phyloP scores from a whole-genome alignment of 1,140 invertebrate genomes.

The Apis florea region DNA sequence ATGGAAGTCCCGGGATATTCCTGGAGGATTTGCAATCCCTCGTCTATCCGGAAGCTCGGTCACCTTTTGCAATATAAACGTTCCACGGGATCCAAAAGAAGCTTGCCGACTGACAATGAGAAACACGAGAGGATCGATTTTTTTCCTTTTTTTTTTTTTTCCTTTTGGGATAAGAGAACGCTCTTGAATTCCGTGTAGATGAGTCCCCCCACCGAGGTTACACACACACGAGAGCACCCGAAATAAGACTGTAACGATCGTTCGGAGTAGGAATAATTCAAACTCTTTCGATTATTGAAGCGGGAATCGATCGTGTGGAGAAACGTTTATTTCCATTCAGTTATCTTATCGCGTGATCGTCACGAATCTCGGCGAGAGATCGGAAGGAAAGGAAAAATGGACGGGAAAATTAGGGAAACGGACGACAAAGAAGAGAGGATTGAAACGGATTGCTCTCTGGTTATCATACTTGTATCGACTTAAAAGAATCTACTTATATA shows the following conservation, averaged over 20 bases:
- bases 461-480: slow-evolving; percentile 70
- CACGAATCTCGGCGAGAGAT: neutral
- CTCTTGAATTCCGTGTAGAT: no score
- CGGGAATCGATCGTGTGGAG: no score
- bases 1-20: slow-evolving; percentile 50
- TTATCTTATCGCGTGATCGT: no score
- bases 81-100: slow-evolving; percentile 23
- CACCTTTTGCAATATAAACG: slow-evolving; percentile 59
- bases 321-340: no score
- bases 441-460: neutral
- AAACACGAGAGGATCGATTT: slow-evolving; percentile 45
- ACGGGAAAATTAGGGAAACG: neutral
- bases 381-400: no score
- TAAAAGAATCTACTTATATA: slow-evolving; percentile 73
- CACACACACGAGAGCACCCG: no score
- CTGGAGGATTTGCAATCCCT: slow-evolving; percentile 52
- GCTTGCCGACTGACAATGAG: slow-evolving; percentile 49
- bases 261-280: no score
- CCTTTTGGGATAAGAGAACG: no score
- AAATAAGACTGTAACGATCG: no score
- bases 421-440: slow-evolving; percentile 29
- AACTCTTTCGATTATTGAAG: no score
- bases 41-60: slow-evolving; percentile 39
- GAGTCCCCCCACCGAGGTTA: no score
- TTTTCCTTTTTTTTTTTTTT: no score